phyloP scores from a whole-genome alignment of 2,797 vertebrate species.

The Molossus alvarezi region DNA sequence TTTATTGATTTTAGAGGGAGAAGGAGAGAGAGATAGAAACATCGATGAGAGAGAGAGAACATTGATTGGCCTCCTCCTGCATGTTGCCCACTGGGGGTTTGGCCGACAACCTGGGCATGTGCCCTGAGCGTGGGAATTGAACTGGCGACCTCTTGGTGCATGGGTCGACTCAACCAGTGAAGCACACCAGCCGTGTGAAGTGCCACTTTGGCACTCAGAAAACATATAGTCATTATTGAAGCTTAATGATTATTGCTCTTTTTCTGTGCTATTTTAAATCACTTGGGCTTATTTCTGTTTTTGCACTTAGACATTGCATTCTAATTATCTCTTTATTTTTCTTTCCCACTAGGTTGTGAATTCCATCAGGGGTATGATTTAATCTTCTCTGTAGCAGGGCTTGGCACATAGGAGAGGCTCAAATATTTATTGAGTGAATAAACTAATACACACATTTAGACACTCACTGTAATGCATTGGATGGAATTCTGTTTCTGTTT shows the following conservation, averaged over 20 bases:
- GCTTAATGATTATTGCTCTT: neutral
- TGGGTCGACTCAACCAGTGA: no score
- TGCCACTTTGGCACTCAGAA: conserved; percentile 21
- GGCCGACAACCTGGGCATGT: no score
- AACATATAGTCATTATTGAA: neutral
- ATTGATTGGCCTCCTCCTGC: no score
- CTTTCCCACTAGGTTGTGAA: conserved; percentile 4
- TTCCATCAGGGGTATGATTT: conserved; percentile 45
- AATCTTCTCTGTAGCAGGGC: conserved; percentile 17
- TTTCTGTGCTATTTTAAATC: neutral
- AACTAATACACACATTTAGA: conserved; percentile 44
- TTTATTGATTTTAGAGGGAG: no score
- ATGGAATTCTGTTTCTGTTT: conserved; percentile 39
- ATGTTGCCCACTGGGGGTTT: no score
- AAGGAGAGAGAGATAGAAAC: no score
- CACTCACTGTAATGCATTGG: neutral
- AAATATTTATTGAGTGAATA: conserved; percentile 37
- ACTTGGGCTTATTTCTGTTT: conserved; percentile 23
- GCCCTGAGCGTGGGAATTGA: no score
- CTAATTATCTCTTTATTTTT: conserved; percentile 37
- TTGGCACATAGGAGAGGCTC: neutral
- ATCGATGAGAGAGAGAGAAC: no score
- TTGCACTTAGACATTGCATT: conserved; percentile 40
- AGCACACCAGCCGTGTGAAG: neutral
- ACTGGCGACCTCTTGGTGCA: no score